phyloP scores from a whole-genome alignment of 2,888 invertebrate genomes.

The Augiades crinisus region DNA sequence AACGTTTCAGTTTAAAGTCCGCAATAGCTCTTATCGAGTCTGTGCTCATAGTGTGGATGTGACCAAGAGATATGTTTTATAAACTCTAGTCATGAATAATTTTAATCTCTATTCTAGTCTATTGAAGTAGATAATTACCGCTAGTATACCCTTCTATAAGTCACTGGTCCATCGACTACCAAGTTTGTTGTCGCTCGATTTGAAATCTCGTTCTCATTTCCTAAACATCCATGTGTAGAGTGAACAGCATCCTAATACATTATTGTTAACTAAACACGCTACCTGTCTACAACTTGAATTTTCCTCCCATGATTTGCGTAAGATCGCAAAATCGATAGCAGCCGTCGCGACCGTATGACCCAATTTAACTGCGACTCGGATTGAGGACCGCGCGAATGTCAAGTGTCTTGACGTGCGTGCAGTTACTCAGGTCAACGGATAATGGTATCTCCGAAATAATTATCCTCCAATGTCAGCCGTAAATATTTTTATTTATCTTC shows the following conservation, averaged over 20 bases:
- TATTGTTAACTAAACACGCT: background rate
- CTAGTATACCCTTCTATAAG: too few relatives aligned
- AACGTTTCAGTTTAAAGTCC: too few relatives aligned
- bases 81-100: too few relatives aligned
- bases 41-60: too few relatives aligned
- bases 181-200: too few relatives aligned
- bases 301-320: slow-evolving; percentile 47
- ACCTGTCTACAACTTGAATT: slow-evolving; percentile 5
- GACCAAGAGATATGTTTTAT: too few relatives aligned
- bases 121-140: too few relatives aligned
- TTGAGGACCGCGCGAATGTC: slow-evolving; percentile 32
- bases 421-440: slow-evolving; percentile 8
- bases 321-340: slow-evolving; percentile 67
- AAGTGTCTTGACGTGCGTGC: slow-evolving; percentile 27
- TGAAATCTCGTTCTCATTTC: too few relatives aligned
- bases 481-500: background rate
- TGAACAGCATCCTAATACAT: background rate
- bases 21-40: too few relatives aligned
- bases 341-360: slow-evolving; percentile 66
- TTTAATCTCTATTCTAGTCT: too few relatives aligned
- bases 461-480: background rate
- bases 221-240: too few relatives aligned
- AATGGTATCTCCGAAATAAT: slow-evolving; percentile 10
- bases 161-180: too few relatives aligned
- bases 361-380: slow-evolving; percentile 46